Evolutionary conservation across 2,888 invertebrate species (phyloP).

Genomic region (Odontocolon sp.): DNA sequence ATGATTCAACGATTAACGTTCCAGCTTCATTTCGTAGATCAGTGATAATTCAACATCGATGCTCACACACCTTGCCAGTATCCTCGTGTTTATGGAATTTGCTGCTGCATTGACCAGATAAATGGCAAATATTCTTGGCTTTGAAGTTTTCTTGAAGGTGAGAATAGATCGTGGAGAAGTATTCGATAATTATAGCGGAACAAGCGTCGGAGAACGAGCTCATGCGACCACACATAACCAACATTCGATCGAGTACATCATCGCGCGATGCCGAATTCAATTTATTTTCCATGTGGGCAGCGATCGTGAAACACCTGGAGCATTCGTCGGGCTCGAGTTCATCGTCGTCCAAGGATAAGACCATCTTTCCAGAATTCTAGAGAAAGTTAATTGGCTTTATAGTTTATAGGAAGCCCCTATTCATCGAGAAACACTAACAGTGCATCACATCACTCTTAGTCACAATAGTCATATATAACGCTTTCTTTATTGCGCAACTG

Average conservation of each 20-base stretch:
- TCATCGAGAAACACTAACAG: conserved; percentile 15
- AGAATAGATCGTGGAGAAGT: conserved; percentile 88
- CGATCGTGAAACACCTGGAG: conserved; percentile 76
- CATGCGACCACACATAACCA: conserved; percentile 85
- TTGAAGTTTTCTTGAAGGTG: conserved; percentile 85
- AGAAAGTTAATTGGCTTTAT: conserved; percentile 16
- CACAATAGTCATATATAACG: conserved; percentile 22
- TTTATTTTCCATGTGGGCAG: conserved; percentile 75
- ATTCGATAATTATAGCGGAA: conserved; percentile 86
- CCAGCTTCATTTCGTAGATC: no score
- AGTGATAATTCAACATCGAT: conserved; percentile 6
- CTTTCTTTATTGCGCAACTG: conserved; percentile 32
- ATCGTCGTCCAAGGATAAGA: conserved; percentile 70
- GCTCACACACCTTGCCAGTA: conserved; percentile 80
- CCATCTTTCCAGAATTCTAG: conserved; percentile 49
- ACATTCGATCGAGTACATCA: conserved; percentile 68
- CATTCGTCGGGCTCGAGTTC: conserved; percentile 77
- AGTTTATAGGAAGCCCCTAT: conserved; percentile 11
- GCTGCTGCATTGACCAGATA: conserved; percentile 88
- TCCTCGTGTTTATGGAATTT: conserved; percentile 86
- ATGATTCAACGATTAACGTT: background rate
- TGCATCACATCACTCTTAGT: conserved; percentile 17
- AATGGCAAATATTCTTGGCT: conserved; percentile 86
- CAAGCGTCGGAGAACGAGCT: conserved; percentile 91
- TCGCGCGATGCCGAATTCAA: conserved; percentile 69